Percentiles rank a stretch among this genome's conserved stretches.
These are phyloP conservation scores for Acrobasis suavella DNA, from an alignment of 2,888 invertebrate species.

Conservation along the genomic window DNA sequence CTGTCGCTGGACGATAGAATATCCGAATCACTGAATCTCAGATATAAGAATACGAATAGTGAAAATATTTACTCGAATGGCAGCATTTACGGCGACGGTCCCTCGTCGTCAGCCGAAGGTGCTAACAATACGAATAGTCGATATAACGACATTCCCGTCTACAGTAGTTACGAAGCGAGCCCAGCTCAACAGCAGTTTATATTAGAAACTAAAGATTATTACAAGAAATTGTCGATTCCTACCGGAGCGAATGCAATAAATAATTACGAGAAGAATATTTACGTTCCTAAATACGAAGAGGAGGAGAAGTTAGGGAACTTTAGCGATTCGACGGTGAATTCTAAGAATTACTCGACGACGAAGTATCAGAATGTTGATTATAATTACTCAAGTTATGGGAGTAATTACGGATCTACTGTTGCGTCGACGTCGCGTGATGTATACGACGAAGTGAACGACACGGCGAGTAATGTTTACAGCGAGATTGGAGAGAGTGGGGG, in stretches of 20 bases:
- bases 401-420: slow-evolving; percentile 39
- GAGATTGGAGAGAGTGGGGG: slow-evolving; percentile 65
- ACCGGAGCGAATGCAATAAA: slow-evolving; percentile 47
- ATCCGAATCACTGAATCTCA: slow-evolving; percentile 75
- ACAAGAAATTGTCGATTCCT: slow-evolving; percentile 68
- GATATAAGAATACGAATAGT: slow-evolving; percentile 64
- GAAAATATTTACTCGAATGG: slow-evolving; percentile 63
- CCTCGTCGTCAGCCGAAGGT: slow-evolving; percentile 46
- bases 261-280: slow-evolving; percentile 73
- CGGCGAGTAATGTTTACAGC: slow-evolving; percentile 66
- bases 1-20: slow-evolving; percentile 77
- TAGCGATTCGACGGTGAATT: slow-evolving; percentile 66
- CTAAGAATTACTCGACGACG: slow-evolving; percentile 70
- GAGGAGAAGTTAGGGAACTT: slow-evolving; percentile 68
- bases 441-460: slow-evolving; percentile 70
- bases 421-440: slow-evolving; percentile 47
- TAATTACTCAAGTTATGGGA: slow-evolving; percentile 45
- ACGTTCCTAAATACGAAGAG: slow-evolving; percentile 66
- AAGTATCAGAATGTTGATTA: slow-evolving; percentile 70
- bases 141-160: slow-evolving; percentile 63
- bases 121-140: slow-evolving; percentile 36
- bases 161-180: slow-evolving; percentile 63
- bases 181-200: slow-evolving; percentile 64
- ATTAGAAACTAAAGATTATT: slow-evolving; percentile 72
- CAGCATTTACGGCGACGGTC: slow-evolving; percentile 39